Percentiles rank a stretch among this genome's conserved stretches.
Conservation (phyloP, 2,888 invertebrate genomes). For the Rotaria sp. region DNA sequence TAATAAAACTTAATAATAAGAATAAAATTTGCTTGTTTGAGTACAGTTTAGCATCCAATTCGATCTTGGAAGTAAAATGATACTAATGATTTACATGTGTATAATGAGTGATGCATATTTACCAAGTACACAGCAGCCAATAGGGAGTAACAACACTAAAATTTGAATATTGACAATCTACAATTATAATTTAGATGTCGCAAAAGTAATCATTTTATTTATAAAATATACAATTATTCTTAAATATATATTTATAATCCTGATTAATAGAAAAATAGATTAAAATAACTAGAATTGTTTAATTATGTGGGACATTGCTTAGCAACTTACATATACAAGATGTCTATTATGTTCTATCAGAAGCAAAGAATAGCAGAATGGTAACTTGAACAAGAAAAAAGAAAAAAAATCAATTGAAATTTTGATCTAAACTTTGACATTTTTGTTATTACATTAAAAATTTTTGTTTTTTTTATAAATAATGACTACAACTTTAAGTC, state of each 20-base stretch:
- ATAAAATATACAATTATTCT: neutral
- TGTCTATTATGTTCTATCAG: neutral
- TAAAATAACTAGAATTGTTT: neutral
- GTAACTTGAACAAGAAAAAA: neutral
- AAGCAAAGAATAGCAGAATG: neutral
- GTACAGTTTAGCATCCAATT: neutral
- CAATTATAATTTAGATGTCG: neutral
- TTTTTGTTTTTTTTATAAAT: neutral
- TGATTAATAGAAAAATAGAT: neutral
- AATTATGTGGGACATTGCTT: neutral
- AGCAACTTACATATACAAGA: neutral
- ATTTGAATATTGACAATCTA: neutral
- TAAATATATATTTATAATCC: neutral
- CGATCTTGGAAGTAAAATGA: too few relatives aligned
- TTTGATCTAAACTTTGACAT: neutral
- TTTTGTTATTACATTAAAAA: neutral
- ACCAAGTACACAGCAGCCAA: neutral
- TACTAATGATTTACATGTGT: too few relatives aligned
- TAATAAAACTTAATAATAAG: neutral
- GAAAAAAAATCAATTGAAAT: neutral
- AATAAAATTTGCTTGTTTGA: neutral
- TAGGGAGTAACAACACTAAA: neutral
- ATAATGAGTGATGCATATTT: too few relatives aligned
- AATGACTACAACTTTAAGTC: neutral
- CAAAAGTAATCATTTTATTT: neutral